Evolutionary conservation across 2,888 invertebrate species (phyloP), one percentile per base, ranked within the genome.

Genomic region (Labia minor): DNA sequence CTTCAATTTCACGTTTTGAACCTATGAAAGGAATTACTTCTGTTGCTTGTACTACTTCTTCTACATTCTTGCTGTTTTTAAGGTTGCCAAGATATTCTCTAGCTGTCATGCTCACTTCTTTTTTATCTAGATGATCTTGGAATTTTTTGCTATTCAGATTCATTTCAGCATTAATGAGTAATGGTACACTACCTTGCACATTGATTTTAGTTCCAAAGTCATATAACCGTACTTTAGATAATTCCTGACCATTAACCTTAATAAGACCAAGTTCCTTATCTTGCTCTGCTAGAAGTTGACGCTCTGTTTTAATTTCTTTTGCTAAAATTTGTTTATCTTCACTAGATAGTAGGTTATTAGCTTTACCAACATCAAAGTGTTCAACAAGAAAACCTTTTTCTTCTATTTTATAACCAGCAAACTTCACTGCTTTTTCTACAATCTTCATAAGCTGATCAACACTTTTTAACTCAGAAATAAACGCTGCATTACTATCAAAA

Each of bases 381-480:
- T 64, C 33, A 37, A 64, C 64, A 21, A 64, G 64, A 26, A 64
- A 64, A 16, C 64, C 64, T 64, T 64, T 26, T 64, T 64, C 19
- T 37, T 64, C 64, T 64, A 64, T 19, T 64, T 64, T n/a, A 26
- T 64, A 64, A 16, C 33, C 10, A 64, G 64, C 64, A 64, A 14
- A 64, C 11, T 64, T 26, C 21, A 64, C 33, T 26, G 6, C 37
- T 64, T 64, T 64, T 33, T 65, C 37, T 65, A 65, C 65, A 65
- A 33, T 10, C 18, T 65, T 1, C 19, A 70, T 63, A 70, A 67
- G 68, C 68, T 70, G 21, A 64, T 67, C 69, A 70, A 70, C 70
- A 49, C 69, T 70, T 70, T 70, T 70, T 67, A 70, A 68, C 21
- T 66, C 68, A 70, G 70, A 70, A 68, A 67, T 37, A 70, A 70